Conservation (phyloP, 2,113 vertebrate genomes). For the Microcebus murinus region DNA sequence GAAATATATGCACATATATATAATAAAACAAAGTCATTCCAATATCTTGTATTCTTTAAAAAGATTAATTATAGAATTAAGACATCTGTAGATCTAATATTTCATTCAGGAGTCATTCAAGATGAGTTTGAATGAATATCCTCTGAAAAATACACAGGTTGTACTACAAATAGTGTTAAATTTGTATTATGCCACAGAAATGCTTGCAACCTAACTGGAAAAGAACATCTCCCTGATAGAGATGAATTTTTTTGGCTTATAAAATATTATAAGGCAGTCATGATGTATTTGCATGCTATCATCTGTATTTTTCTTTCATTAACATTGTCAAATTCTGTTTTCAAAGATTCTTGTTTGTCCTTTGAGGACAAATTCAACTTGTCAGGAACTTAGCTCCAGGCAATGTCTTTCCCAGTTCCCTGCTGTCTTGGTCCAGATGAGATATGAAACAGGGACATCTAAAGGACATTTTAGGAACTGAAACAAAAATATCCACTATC, state of each 20-base stretch:
- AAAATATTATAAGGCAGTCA: conserved; percentile 62
- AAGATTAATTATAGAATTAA: conserved; percentile 75
- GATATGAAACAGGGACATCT: conserved; percentile 50
- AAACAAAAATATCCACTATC: neutral
- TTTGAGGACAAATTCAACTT: conserved; percentile 51
- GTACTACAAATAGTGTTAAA: conserved; percentile 69
- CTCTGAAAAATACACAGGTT: conserved; percentile 58
- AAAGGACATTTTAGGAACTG: conserved; percentile 52
- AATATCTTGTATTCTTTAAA: conserved; percentile 79
- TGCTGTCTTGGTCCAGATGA: neutral
- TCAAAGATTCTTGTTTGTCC: conserved; percentile 4
- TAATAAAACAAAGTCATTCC: conserved; percentile 76
- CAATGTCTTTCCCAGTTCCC: neutral
- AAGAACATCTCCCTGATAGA: neutral
- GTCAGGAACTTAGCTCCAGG: fast-evolving
- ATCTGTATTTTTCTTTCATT: conserved; percentile 71
- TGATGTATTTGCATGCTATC: neutral
- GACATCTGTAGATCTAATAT: conserved; percentile 65
- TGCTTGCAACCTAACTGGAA: neutral
- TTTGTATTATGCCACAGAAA: conserved; percentile 56
- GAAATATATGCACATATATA: conserved; percentile 66
- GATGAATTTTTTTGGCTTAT: conserved; percentile 47
- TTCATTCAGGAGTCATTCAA: conserved; percentile 48
- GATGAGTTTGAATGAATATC: conserved; percentile 65
- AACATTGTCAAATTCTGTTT: conserved; percentile 62